Conservation (phyloP, 2,797 vertebrate species). For the Eleutherodactylus coqui region DNA sequence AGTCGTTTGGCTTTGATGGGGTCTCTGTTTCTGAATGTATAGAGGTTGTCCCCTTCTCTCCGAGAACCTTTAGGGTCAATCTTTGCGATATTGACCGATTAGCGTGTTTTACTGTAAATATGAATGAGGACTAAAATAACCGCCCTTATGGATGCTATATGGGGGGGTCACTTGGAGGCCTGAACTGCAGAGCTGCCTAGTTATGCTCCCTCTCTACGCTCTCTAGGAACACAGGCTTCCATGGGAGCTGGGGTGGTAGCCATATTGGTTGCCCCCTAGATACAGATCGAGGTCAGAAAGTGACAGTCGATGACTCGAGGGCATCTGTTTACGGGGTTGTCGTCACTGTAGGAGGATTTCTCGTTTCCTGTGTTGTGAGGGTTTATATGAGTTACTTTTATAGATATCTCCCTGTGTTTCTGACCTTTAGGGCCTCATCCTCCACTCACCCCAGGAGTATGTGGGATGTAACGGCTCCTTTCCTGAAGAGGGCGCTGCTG, state of each 20-base stretch:
- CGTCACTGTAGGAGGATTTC: background rate
- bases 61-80: background rate
- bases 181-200: too few relatives aligned
- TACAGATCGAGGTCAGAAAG: background rate
- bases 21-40: background rate
- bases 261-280: background rate
- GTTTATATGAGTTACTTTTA: background rate
- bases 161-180: too few relatives aligned
- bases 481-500: conserved; percentile 56
- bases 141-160: too few relatives aligned
- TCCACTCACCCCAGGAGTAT: conserved; percentile 24
- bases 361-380: background rate
- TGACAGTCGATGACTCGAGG: too few relatives aligned
- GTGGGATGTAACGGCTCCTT: conserved; percentile 46
- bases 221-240: background rate
- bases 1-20: background rate
- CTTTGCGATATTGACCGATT: background rate
- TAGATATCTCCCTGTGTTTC: background rate
- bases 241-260: background rate
- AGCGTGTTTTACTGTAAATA: too few relatives aligned
- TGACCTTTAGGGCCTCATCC: conserved; percentile 33
- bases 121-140: too few relatives aligned
- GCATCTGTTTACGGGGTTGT: too few relatives aligned
- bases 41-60: background rate
- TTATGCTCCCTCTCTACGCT: too few relatives aligned